These are phyloP conservation scores for Epizoanthus scotinus DNA, from an alignment of 92 coral and sea anemone genomes.

Conservation along the genomic window DNA sequence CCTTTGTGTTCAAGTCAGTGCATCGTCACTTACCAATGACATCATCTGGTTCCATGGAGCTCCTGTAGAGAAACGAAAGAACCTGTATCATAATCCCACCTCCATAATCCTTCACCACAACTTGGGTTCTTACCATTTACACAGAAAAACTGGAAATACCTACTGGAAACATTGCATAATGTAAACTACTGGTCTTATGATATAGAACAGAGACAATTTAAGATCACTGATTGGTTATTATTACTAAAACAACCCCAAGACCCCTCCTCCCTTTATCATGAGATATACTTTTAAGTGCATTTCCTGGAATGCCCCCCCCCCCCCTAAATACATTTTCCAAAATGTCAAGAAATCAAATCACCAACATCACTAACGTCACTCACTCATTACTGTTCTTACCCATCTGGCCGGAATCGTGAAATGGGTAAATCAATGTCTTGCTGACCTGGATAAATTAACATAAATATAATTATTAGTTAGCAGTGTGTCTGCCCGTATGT, in stretches of 20 bases:
- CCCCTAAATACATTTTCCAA: no score
- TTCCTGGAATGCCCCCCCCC: no score
- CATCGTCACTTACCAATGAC: slow-evolving; percentile 65
- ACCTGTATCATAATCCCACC: background rate
- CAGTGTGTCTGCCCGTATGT: background rate
- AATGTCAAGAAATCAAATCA: no score
- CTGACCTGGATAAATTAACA: slow-evolving; percentile 61
- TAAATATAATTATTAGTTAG: background rate
- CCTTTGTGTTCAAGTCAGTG: no score
- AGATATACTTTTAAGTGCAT: no score
- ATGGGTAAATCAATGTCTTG: slow-evolving; percentile 64
- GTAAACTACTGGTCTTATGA: no score
- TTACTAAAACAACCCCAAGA: no score
- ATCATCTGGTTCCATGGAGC: slow-evolving; percentile 83
- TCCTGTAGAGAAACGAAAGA: slow-evolving; percentile 50
- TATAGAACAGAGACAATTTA: no score
- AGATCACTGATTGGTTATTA: no score
- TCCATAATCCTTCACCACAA: background rate
- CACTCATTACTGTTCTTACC: slow-evolving; percentile 57
- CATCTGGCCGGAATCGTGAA: slow-evolving; percentile 76
- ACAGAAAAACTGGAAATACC: background rate
- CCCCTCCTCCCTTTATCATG: no score
- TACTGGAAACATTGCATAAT: no score
- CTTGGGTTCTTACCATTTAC: background rate
- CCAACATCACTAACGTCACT: no score